Conservation (phyloP, 2,113 vertebrate genomes). For the Cololabis saira region DNA sequence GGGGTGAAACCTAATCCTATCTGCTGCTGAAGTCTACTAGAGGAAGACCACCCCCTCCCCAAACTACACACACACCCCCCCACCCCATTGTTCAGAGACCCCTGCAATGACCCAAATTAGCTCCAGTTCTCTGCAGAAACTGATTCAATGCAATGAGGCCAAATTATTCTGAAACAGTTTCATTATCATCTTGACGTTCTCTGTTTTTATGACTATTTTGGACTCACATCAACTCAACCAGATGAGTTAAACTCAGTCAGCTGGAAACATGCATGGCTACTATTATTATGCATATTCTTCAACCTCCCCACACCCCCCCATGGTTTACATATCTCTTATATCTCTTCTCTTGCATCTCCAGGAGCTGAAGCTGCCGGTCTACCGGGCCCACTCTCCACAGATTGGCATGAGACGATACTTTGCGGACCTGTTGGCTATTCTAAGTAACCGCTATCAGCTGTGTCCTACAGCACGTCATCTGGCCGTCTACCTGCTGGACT, state of each 20-base stretch:
- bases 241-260: slow-evolving; percentile 29
- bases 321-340: slow-evolving; percentile 9
- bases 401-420: slow-evolving; percentile 91
- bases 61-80: slow-evolving; percentile 25
- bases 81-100: slow-evolving; percentile 48
- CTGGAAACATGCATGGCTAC: slow-evolving; percentile 38
- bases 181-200: slow-evolving; percentile 18
- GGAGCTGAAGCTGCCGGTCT: slow-evolving; percentile 90
- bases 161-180: slow-evolving; percentile 28
- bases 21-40: slow-evolving; percentile 52
- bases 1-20: slow-evolving; percentile 74
- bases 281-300: slow-evolving; percentile 61
- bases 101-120: slow-evolving; percentile 67
- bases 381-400: slow-evolving; percentile 88
- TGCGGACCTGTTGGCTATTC: slow-evolving; percentile 86
- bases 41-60: slow-evolving; percentile 13
- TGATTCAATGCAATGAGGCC: slow-evolving; percentile 33
- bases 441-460: slow-evolving; percentile 88
- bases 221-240: slow-evolving; percentile 19
- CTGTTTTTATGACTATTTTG: slow-evolving; percentile 21
- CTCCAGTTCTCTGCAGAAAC: slow-evolving; percentile 37
- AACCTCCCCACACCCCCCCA: slow-evolving; percentile 16
- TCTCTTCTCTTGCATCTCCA: slow-evolving; percentile 46
- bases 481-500: slow-evolving; percentile 90
- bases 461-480: slow-evolving; percentile 89